Evolutionary conservation across 2,888 invertebrate genomes (phyloP).

Genomic region (Xestia c-nigrum): DNA sequence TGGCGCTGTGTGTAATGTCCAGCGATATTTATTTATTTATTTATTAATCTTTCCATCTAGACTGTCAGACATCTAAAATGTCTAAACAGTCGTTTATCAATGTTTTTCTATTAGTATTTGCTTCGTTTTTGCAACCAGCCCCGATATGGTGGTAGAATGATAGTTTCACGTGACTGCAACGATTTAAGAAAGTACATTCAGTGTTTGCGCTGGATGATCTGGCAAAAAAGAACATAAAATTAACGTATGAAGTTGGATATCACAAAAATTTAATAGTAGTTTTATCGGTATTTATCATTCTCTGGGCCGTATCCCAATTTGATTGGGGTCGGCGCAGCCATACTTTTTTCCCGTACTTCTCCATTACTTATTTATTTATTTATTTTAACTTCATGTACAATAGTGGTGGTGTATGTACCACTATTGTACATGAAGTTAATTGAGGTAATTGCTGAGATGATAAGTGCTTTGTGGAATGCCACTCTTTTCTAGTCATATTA

Average conservation of each 20-base stretch:
- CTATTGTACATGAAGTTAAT: no score
- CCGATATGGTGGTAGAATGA: conserved; percentile 59
- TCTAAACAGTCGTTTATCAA: conserved; percentile 24
- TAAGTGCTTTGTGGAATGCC: no score
- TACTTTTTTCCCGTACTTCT: no score
- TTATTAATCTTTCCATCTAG: conserved; percentile 19
- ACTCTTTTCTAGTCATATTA: no score
- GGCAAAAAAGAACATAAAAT: conserved; percentile 16
- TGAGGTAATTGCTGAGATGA: no score
- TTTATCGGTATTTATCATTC: neutral
- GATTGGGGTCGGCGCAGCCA: no score
- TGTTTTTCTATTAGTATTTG: conserved; percentile 40
- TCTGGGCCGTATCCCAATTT: no score
- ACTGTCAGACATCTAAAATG: conserved; percentile 4
- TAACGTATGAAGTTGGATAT: neutral
- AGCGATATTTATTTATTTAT: no score
- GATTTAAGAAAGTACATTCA: conserved; percentile 53
- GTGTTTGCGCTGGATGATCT: conserved; percentile 15
- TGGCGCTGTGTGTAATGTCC: no score
- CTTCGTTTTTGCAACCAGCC: conserved; percentile 27
- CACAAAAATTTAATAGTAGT: neutral
- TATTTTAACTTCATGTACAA: no score
- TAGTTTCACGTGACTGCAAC: conserved; percentile 57
- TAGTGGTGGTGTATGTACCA: no score
- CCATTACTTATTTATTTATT: no score